These are phyloP conservation scores for Caenorhabditis sinica DNA, from an alignment of 2,888 invertebrate species.

Conservation along the genomic window DNA sequence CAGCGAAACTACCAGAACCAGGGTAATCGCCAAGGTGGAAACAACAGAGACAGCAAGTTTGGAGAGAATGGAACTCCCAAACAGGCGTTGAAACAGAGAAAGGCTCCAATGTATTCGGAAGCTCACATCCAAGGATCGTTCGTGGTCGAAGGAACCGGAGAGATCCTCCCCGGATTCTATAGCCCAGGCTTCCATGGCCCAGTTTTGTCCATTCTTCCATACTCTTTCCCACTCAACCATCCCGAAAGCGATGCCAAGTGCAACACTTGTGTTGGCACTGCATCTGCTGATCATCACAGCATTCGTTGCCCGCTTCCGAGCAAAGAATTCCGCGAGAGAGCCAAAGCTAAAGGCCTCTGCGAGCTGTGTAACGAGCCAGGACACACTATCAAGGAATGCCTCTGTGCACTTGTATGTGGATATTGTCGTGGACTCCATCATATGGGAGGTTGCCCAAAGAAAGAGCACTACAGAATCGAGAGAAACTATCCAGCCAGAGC, in stretches of 20 bases:
- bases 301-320: not conserved
- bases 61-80: not conserved
- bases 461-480: not conserved
- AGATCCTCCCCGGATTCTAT: constrained; percentile 1
- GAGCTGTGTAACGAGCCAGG: not conserved
- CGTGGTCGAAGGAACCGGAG: not conserved
- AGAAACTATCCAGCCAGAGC: not conserved
- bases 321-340: not conserved
- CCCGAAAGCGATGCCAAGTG: not conserved
- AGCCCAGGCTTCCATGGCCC: not conserved
- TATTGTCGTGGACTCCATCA: not conserved
- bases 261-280: not conserved
- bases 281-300: not conserved
- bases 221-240: not conserved
- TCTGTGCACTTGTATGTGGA: not conserved
- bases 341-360: not conserved
- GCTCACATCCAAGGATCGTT: not conserved
- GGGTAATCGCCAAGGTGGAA: not conserved
- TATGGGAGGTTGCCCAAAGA: not conserved
- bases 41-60: too few relatives aligned
- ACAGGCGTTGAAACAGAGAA: too few relatives aligned
- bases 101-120: not conserved
- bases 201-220: not conserved
- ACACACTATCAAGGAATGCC: not conserved
- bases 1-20: not conserved